These are phyloP conservation scores for Athene cunicularia DNA, from an alignment of 2,113 vertebrate genomes.

Conservation along the genomic window DNA sequence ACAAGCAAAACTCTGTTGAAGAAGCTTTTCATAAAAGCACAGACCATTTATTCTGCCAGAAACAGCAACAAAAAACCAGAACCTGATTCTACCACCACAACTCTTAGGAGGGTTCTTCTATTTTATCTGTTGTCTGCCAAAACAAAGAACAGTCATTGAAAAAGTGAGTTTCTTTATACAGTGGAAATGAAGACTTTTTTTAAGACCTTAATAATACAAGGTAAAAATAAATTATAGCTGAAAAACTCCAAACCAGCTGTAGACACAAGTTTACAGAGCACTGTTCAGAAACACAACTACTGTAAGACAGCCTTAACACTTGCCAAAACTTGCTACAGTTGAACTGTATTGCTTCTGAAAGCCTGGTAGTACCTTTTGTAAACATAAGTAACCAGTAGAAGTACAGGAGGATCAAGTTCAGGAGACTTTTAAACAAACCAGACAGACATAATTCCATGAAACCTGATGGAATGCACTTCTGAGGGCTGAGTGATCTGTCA, in stretches of 20 bases:
- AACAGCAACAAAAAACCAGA: neutral
- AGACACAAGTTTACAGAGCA: neutral
- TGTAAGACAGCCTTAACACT: neutral
- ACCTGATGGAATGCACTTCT: neutral
- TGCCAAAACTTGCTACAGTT: neutral
- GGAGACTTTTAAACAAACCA: neutral
- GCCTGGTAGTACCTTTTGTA: neutral
- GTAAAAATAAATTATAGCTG: neutral
- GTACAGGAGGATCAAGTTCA: neutral
- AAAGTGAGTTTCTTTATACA: neutral
- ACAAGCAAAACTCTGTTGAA: neutral
- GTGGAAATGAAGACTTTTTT: neutral
- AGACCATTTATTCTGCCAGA: neutral
- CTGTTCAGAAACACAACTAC: neutral
- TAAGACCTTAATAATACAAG: neutral
- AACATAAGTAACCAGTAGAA: neutral
- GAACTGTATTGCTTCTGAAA: neutral
- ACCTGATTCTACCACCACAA: constrained; percentile 1
- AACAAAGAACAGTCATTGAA: neutral
- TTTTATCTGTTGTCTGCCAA: constrained; percentile 7
- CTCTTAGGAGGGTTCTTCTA: neutral
- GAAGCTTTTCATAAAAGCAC: neutral
- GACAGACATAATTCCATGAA: neutral
- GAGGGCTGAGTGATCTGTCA: neutral
- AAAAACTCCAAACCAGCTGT: neutral